phyloP scores from a whole-genome alignment of 2,888 invertebrate species.

The Pecten maximus region DNA sequence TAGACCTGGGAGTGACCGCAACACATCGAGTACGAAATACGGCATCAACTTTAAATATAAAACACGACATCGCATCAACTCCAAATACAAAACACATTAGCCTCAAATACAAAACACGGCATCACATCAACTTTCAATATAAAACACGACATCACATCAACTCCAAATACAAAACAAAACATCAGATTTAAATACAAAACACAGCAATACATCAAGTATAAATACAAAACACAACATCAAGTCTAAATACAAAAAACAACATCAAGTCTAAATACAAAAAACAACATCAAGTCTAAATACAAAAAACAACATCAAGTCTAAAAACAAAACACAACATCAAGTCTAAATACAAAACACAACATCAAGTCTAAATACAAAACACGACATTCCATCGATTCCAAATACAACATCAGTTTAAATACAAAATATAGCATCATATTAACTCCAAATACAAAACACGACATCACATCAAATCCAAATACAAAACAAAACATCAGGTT shows the following conservation, averaged over 20 bases:
- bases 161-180: conserved; percentile 62
- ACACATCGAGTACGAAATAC: conserved; percentile 65
- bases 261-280: too few species aligned
- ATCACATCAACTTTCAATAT: too few species aligned
- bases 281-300: too few species aligned
- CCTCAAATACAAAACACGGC: neutral
- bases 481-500: too few species aligned
- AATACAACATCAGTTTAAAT: too few species aligned
- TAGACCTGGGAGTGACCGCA: conserved; percentile 61
- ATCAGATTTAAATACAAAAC: conserved; percentile 47
- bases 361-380: too few species aligned
- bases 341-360: too few species aligned
- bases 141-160: conserved; percentile 51
- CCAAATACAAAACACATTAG: neutral
- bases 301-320: too few species aligned
- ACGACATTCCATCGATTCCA: too few species aligned
- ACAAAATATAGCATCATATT: conserved; percentile 62
- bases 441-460: conserved; percentile 41
- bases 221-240: neutral
- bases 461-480: too few species aligned
- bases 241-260: conserved; percentile 13
- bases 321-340: too few species aligned
- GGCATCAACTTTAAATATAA: conserved; percentile 54
- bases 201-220: neutral
- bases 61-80: neutral